Conservation (phyloP, 1,140 invertebrate genomes). For the Procambarus virginalis region DNA sequence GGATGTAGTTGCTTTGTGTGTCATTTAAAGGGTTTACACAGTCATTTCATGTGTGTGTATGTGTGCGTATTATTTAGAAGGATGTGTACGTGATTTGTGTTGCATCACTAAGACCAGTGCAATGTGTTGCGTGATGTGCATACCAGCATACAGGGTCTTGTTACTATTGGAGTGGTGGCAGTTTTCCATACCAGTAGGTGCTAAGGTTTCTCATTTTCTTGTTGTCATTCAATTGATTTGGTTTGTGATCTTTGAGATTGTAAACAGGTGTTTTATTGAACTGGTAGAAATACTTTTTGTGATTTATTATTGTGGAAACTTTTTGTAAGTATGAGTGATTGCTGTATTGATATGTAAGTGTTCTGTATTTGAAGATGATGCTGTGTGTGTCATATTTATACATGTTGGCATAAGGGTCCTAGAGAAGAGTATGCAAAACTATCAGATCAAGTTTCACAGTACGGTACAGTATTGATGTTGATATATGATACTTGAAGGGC, state of each 20-base stretch:
- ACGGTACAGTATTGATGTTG: not conserved
- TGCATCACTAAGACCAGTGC: too few relatives aligned
- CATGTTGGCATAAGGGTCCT: not conserved
- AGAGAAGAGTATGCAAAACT: not conserved
- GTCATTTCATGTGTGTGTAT: not conserved
- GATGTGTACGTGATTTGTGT: too few relatives aligned
- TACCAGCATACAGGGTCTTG: not conserved
- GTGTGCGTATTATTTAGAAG: too few relatives aligned
- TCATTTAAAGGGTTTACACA: not conserved
- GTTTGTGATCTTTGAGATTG: not conserved
- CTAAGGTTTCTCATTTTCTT: not conserved
- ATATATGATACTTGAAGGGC: not conserved
- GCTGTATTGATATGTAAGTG: not conserved
- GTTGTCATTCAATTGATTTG: not conserved
- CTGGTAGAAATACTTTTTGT: not conserved
- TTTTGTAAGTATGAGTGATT: not conserved
- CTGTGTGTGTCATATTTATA: not conserved
- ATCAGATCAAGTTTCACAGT: not conserved
- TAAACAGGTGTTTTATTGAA: not conserved
- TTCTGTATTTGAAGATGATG: not conserved
- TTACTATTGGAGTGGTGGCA: constrained; percentile 1
- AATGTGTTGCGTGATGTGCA: not conserved
- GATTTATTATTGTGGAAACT: not conserved
- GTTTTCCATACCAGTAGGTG: not conserved
- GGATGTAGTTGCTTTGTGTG: not conserved